Evolutionary conservation across 2,888 invertebrate species (phyloP), one percentile per base, ranked within the genome.

Genomic region (Brachyptera putata): DNA sequence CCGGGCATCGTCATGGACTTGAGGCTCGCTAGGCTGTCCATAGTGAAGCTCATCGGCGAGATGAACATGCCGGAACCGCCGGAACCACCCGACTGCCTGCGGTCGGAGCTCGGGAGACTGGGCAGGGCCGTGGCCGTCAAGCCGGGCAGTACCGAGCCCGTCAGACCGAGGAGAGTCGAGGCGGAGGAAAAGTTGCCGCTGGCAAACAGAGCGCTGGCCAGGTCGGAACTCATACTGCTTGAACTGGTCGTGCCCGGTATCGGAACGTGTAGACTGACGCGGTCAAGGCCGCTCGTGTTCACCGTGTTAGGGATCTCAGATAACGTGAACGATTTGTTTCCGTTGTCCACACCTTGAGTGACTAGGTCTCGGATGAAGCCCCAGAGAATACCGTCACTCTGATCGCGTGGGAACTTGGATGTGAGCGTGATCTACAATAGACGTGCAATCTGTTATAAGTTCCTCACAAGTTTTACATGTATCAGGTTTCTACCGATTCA

Each of bases 331-430:
- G 56, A 26, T 21, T 46, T 46, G 48, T 60, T 58, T 13, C 57
- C 39, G 50, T 63, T 63, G 18, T 64, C 61, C 14, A 61, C 30
- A 87, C 86, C 53, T 13, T 53, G 34, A n/a, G 53, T 22, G 2
- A 91, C 76, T 69, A 87, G 82, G 64, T 88, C 87, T 56, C 86
- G 82, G 60, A 91, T 85, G 70, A 85, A 87, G 69, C 86, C 85
- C 91, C 91, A 91, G 37, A 91, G 75, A 3, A 84, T 79, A 2
- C 85, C 85, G 70, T 88, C 89, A 66, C 84, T 85, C 30, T 87
- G 84, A 69, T 91, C 91, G 30, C 87, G 79, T 0, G 92, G 92
- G 70, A 92, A 87, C 73, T 92, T 92, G 0, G 89, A 86, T 26
- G 85, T 84, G 48, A 91, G 72, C 0, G 91, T 88, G 65, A 83